Conservation (phyloP, 2,888 invertebrate species). For the Cryptophagus acutangulus region DNA sequence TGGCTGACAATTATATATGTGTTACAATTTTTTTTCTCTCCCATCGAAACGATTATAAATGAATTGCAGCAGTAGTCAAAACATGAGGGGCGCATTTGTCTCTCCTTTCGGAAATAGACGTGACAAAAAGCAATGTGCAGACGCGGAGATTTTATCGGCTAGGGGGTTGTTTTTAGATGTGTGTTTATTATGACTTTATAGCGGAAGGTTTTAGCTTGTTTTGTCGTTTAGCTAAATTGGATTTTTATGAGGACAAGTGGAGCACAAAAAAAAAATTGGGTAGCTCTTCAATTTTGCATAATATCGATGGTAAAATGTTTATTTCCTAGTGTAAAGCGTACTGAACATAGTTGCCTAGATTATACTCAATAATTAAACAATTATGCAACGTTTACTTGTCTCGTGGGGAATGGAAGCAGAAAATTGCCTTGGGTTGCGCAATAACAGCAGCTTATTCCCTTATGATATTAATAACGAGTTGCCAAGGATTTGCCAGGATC, state of each 20-base stretch:
- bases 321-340: no score
- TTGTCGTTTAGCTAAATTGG: conserved; percentile 44
- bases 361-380: conserved; percentile 52
- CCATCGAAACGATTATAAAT: conserved; percentile 26
- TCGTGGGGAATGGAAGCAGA: conserved; percentile 37
- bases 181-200: conserved; percentile 43
- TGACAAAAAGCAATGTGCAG: not conserved
- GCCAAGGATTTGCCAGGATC: no score
- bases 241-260: conserved; percentile 37
- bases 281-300: no score
- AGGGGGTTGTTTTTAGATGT: conserved; percentile 39
- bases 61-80: conserved; percentile 34
- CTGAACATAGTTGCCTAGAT: no score
- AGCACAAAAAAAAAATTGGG: conserved; percentile 4
- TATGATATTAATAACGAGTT: conserved; percentile 49
- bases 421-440: conserved; percentile 48
- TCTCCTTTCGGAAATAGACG: conserved; percentile 9
- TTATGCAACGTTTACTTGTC: conserved; percentile 49
- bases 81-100: conserved; percentile 25
- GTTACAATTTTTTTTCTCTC: conserved; percentile 18
- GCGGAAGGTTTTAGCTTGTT: conserved; percentile 39
- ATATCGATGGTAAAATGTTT: no score
- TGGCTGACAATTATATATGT: conserved; percentile 20
- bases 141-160: conserved; percentile 28
- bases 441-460: conserved; percentile 49